Percentiles rank a stretch among this genome's conserved stretches.
phyloP scores from a whole-genome alignment of 2,888 invertebrate species.

The Tryphoninae sp. region DNA sequence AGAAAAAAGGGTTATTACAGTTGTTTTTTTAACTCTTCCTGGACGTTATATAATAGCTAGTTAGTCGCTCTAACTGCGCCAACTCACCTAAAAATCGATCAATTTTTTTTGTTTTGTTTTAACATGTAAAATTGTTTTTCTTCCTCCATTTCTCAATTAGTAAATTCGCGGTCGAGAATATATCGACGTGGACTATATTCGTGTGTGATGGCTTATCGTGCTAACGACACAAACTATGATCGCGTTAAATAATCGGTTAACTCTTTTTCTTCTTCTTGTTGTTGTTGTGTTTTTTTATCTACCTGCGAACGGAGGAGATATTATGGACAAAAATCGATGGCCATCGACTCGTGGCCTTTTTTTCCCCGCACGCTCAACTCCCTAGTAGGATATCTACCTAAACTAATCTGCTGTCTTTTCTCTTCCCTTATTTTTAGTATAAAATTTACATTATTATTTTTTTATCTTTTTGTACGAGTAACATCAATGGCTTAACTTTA shows the following conservation, averaged over 20 bases:
- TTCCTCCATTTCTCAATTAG: constrained; percentile 33
- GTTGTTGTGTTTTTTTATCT: constrained; percentile 42
- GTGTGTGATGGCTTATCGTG: constrained; percentile 54
- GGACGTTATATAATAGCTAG: constrained; percentile 65
- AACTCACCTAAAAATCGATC: constrained; percentile 28
- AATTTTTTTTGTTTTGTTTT: constrained; percentile 15
- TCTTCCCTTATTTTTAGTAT: constrained; percentile 69
- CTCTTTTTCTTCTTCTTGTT: constrained; percentile 30
- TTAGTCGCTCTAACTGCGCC: constrained; percentile 47
- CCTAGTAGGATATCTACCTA: constrained; percentile 53
- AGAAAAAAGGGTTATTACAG: constrained; percentile 71
- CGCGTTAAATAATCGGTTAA: constrained; percentile 48
- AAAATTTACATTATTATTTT: constrained; percentile 76
- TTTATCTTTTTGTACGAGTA: constrained; percentile 76
- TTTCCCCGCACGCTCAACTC: constrained; percentile 44
- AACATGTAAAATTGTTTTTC: constrained; percentile 25
- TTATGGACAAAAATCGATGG: constrained; percentile 1
- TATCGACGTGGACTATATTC: constrained; percentile 49
- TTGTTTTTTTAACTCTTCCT: constrained; percentile 46
- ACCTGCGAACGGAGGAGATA: constrained; percentile 31
- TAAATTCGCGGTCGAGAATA: constrained; percentile 33
- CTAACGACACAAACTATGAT: constrained; percentile 61
- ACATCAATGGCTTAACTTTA: constrained; percentile 79
- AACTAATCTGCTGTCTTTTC: constrained; percentile 62
- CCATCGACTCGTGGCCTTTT: constrained; percentile 1